These are phyloP conservation scores for Equus przewalskii DNA, from an alignment of 2,113 vertebrate genomes.

Conservation along the genomic window DNA sequence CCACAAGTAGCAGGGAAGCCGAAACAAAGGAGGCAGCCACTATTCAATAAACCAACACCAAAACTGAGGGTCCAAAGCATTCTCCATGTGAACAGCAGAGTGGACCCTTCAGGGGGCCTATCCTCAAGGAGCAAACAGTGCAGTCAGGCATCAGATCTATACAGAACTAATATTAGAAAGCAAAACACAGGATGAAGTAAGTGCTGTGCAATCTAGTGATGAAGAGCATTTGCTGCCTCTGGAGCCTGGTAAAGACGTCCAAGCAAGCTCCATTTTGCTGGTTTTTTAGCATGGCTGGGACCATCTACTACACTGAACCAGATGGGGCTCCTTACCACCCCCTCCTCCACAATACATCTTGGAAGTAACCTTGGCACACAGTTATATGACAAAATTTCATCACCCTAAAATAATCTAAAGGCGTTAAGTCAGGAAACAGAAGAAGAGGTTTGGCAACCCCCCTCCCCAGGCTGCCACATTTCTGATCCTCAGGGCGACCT, in stretches of 20 bases:
- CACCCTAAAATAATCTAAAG: conserved; percentile 58
- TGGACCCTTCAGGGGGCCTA: background rate
- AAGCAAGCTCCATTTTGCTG: background rate
- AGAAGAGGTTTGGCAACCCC: background rate
- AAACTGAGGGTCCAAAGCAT: background rate
- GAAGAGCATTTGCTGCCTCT: background rate
- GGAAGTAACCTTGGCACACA: conserved; percentile 1
- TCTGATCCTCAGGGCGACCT: background rate
- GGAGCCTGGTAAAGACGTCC: background rate
- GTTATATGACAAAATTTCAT: conserved; percentile 13
- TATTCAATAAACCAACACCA: background rate
- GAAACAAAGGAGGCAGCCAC: background rate
- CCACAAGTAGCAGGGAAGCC: background rate
- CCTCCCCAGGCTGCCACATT: background rate
- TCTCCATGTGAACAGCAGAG: background rate
- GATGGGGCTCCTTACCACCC: background rate
- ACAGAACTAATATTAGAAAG: background rate
- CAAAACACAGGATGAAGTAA: background rate
- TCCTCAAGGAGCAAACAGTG: background rate
- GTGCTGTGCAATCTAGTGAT: background rate
- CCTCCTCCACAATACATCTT: background rate
- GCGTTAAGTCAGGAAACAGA: conserved; percentile 11
- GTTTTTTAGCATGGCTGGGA: background rate
- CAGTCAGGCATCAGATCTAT: background rate
- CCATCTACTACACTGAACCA: background rate